A percentile compares a stretch with the other conserved stretches of the same genome.
These are phyloP conservation scores for Himalopsyche phryganea DNA, from an alignment of 1,140 invertebrate species.

Conservation along the genomic window DNA sequence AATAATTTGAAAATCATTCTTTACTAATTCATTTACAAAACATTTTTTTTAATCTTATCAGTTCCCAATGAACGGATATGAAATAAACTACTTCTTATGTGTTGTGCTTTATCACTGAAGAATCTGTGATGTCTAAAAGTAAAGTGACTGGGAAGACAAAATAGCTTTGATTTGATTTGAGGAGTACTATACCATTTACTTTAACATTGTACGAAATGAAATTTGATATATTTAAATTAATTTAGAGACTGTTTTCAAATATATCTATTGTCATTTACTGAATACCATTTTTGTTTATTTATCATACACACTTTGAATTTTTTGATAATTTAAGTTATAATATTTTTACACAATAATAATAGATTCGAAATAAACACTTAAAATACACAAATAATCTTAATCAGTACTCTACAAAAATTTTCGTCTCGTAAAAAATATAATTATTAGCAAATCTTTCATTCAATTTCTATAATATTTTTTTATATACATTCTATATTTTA, in stretches of 20 bases:
- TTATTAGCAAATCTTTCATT: conserved; percentile 18
- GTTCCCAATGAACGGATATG: background rate
- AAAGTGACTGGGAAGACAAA: too few relatives aligned
- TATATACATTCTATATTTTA: conserved; percentile 3
- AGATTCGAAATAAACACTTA: background rate
- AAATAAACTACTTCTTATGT: background rate
- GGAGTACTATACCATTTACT: background rate
- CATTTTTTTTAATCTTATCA: too few relatives aligned
- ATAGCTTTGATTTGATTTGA: background rate
- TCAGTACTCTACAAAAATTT: background rate
- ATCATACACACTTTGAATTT: too few relatives aligned
- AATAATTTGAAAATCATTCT: background rate
- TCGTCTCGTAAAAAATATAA: conserved; percentile 29
- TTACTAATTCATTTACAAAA: too few relatives aligned
- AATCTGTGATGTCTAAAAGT: too few relatives aligned
- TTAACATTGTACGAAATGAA: background rate
- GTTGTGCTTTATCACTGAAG: background rate
- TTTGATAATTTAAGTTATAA: too few relatives aligned
- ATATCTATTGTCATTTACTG: conserved; percentile 2
- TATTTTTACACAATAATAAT: background rate
- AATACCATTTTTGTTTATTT: background rate
- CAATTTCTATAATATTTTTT: conserved; percentile 10
- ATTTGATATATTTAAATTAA: too few relatives aligned
- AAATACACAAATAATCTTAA: too few relatives aligned
- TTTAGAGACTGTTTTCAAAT: background rate